These are phyloP conservation scores for Yponomeuta malinellus DNA, from an alignment of 2,888 invertebrate genomes.

Conservation along the genomic window DNA sequence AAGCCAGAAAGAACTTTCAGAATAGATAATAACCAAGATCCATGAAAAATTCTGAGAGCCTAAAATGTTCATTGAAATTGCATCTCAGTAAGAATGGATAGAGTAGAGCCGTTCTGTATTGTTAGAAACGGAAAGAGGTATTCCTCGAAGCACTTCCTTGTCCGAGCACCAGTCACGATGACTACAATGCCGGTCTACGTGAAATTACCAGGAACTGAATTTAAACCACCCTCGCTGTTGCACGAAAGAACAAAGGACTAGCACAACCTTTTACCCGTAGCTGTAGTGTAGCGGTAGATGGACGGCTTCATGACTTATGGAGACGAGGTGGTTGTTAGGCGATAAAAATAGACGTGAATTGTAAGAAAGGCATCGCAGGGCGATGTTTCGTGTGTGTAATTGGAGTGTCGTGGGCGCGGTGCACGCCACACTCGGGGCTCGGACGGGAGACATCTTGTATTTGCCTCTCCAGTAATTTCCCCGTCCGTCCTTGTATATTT, in stretches of 20 bases:
- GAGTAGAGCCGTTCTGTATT: background rate
- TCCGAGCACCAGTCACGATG: background rate
- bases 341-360: slow-evolving; percentile 54
- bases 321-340: slow-evolving; percentile 41
- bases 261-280: background rate
- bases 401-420: slow-evolving; percentile 52
- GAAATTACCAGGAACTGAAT: slow-evolving; percentile 1
- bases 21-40: background rate
- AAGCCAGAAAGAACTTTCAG: background rate
- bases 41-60: slow-evolving; percentile 12
- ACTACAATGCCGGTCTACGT: background rate
- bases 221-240: background rate
- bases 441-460: slow-evolving; percentile 42
- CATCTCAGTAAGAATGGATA: slow-evolving; percentile 5
- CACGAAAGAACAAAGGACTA: background rate
- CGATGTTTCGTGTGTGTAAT: slow-evolving; percentile 62
- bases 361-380: slow-evolving; percentile 48
- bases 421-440: slow-evolving; percentile 40
- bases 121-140: background rate
- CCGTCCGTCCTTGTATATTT: slow-evolving; percentile 69
- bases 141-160: background rate
- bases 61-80: slow-evolving; percentile 10
- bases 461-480: slow-evolving; percentile 67
- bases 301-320: slow-evolving; percentile 56
- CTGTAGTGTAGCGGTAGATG: background rate